Base-by-base conservation (phyloP, 1,140 invertebrate genomes). In the Listronotus oregonensis region DNA sequence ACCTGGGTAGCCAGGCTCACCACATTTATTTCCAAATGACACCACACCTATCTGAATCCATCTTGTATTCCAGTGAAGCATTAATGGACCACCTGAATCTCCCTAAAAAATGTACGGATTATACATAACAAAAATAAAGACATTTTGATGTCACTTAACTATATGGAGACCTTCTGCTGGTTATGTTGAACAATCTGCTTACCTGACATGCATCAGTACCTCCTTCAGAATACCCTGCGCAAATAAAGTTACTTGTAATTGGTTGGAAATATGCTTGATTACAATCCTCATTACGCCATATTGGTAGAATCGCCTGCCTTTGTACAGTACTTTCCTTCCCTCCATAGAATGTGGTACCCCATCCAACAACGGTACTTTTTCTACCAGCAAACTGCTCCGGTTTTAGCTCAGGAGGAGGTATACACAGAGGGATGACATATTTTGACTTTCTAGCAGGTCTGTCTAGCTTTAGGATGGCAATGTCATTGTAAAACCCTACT, bases 121-220 rank as follows among this genome's bases (percentile, higher is more conserved):
- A 60, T 60, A n/a, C 39, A 51, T 57, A 21, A 37, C 37, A 59
- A 63, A 52, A 18, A 21, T 44, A 9, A 12, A 60, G 17, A 12
- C 15, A 49, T n/a, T 7, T 50, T 61, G 6, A 14, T 54, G 42
- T 34, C 7, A 27, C 21, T 27, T 3, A 27, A 27, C 21, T 27
- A 3, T 27, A 27, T 27, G 21, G 21, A 27, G 1, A 27, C 5
- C 21, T 27, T 1, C 21, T 27, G 5, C 21, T 27, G 21, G 21
- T 27, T 3, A 27, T 27, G 21, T 27, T 1, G 1, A 5, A 27
- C 21, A 27, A 27, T 27, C 21, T 27, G 21, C 21, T 74, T 78
- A 91, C 91, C 84, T 96, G 94, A 77, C 94, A 97, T 12, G 94
- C 94, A 76, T 97, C 94, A 47, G 92, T 92, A 0, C 94, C 94